phyloP scores from a whole-genome alignment of 2,797 vertebrate species.

The Brachyalestes nurse region DNA sequence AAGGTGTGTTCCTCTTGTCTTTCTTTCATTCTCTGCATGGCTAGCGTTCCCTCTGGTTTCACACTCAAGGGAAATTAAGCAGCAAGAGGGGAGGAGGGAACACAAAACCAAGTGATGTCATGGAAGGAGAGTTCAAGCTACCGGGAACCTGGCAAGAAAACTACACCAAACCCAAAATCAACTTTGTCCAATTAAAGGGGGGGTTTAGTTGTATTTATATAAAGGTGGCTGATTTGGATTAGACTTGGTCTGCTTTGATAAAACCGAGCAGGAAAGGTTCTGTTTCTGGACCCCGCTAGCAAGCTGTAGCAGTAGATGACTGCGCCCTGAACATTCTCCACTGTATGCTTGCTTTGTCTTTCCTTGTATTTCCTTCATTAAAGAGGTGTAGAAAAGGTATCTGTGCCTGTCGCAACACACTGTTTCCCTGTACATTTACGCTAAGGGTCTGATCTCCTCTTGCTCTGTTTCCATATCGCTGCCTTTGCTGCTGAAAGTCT shows the following conservation, averaged over 20 bases:
- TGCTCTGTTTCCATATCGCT: neutral
- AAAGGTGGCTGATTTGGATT: conserved; percentile 69
- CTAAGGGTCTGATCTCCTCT: neutral
- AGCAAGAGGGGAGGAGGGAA: conserved; percentile 64
- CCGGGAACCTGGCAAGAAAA: conserved; percentile 60
- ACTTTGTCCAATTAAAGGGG: conserved; percentile 65
- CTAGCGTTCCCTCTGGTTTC: conserved; percentile 54
- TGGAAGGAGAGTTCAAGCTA: conserved; percentile 65
- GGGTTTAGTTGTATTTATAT: conserved; percentile 73
- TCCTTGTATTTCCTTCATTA: neutral
- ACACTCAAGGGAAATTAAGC: conserved; percentile 65
- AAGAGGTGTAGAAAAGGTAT: neutral
- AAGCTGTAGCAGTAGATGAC: neutral
- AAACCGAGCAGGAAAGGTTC: conserved; percentile 6
- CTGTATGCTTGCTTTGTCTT: neutral
- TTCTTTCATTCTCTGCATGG: conserved; percentile 23
- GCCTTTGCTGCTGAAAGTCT: conserved; percentile 15
- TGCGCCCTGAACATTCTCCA: neutral
- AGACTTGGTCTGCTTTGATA: conserved; percentile 49
- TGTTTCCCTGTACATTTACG: neutral
- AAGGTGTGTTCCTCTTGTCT: conserved; percentile 12
- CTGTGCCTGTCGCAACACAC: too few species aligned
- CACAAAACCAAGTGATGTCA: conserved; percentile 75
- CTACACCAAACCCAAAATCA: conserved; percentile 67
- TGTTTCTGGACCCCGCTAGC: neutral